Percentiles rank a stretch among this genome's conserved stretches.
phyloP scores from a whole-genome alignment of 2,888 invertebrate species.

The Stenichneumon culpator region DNA sequence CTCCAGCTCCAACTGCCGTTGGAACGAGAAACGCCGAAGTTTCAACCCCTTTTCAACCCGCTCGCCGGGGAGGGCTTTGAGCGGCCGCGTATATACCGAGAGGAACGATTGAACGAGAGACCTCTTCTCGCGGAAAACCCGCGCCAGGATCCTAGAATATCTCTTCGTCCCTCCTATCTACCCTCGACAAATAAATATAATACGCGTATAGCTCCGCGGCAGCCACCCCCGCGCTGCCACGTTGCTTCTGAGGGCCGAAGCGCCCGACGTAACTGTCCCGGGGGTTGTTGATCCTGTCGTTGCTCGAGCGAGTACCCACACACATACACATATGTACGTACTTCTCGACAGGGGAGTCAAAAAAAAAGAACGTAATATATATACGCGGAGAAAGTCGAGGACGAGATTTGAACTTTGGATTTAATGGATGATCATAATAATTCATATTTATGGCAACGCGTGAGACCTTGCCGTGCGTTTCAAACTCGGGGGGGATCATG shows the following conservation, averaged over 20 bases:
- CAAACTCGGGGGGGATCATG: not conserved
- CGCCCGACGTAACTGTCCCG: conserved; percentile 59
- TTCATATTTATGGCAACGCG: conserved; percentile 39
- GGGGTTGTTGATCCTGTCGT: conserved; percentile 69
- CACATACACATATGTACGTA: conserved; percentile 15
- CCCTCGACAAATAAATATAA: conserved; percentile 67
- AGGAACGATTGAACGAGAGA: conserved; percentile 69
- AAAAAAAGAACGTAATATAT: conserved; percentile 7
- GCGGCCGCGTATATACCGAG: conserved; percentile 55
- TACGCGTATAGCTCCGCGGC: conserved; percentile 62
- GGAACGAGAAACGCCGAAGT: conserved; percentile 64
- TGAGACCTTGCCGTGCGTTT: conserved; percentile 2
- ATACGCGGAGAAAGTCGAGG: conserved; percentile 36
- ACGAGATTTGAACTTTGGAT: conserved; percentile 46
- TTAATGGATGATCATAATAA: conserved; percentile 45
- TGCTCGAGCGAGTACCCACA: conserved; percentile 50
- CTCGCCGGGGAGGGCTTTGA: conserved; percentile 47
- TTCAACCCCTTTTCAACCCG: conserved; percentile 64
- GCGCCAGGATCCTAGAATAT: conserved; percentile 59
- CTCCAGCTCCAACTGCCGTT: conserved; percentile 35
- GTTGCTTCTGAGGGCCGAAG: conserved; percentile 45
- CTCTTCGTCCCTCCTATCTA: conserved; percentile 37
- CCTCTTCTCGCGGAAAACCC: conserved; percentile 64
- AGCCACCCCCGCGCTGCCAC: conserved; percentile 42
- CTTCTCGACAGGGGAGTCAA: conserved; percentile 17